Evolutionary conservation across 30 jellyfish, hydroid and myxozoan species (phyloP), one percentile per base, ranked within the genome.

Genomic region (Cassiopea andromeda): DNA sequence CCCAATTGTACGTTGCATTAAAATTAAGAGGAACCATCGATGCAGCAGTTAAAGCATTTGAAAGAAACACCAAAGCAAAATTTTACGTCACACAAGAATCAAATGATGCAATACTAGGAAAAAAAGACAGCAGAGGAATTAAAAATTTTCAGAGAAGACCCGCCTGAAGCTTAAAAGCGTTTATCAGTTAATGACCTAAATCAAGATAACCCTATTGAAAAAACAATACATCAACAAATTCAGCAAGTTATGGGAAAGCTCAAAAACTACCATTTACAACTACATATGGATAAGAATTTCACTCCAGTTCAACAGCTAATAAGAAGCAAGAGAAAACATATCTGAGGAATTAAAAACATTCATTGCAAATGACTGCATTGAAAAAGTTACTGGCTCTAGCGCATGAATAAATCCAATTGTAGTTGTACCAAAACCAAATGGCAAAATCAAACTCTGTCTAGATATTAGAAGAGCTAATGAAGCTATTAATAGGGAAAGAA

Each of bases 381-480:
- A 86, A 73, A 77, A 86, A 77, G 74, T 71, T 46, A 61, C 59
- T 45, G 88, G 94, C 70, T 89, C 94, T 58, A 77, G 87, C 0
- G 44, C 94, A 77, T 86, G 94, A 77, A 77, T 86, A 45, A 71
- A 16, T 43, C 85, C 85, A 46, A 77, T 86, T n/a, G 93, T 85
- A 14, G 92, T 69, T 14, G 86, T 69, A 72, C 94, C 94, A 19
- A 86, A 60, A 57, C 75, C 75, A 86, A 75, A 86, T 60, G 82
- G 89, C 66, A 77, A 58, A 7, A 84, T 69, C 49, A 47, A 87
- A 48, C 67, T 84, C 44, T 69, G 46, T 66, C 46, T 82, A 10
- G 91, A 82, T 46, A 61, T 48, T 85, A 73, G 84, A 71, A 66
- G 94, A 64, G 85, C 89, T 77, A 74, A 75, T 82, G 91, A 67